phyloP scores from a whole-genome alignment of 2,113 vertebrate genomes.

The Symphodus melops region DNA sequence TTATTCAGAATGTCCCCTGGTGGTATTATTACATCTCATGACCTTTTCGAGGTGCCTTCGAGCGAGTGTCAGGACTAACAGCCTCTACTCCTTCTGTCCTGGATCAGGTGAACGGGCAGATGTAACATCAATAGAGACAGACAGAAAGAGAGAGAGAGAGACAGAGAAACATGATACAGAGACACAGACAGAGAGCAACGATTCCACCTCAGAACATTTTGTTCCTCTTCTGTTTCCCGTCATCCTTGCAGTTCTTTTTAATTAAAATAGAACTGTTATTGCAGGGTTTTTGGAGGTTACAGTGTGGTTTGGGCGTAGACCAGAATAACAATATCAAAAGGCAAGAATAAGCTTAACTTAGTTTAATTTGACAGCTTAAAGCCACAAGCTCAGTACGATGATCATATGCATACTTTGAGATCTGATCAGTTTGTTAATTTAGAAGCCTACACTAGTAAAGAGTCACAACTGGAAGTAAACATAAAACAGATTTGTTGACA shows the following conservation, averaged over 20 bases:
- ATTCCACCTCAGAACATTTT: constrained; percentile 22
- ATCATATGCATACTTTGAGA: not conserved
- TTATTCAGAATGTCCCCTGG: constrained; percentile 59
- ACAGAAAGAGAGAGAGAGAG: constrained; percentile 4
- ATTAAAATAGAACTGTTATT: not conserved
- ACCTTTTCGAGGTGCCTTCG: constrained; percentile 63
- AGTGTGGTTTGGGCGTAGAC: not conserved
- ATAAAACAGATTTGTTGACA: too few relatives aligned
- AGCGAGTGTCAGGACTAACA: constrained; percentile 57
- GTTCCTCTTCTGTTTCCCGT: constrained; percentile 29
- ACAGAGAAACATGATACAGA: constrained; percentile 10
- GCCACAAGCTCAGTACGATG: not conserved
- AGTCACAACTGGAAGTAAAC: too few relatives aligned
- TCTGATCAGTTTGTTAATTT: not conserved
- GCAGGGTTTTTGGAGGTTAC: not conserved
- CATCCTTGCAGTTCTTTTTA: not conserved
- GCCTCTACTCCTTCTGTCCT: constrained; percentile 25
- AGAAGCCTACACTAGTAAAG: not conserved
- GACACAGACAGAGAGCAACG: too few relatives aligned
- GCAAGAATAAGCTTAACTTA: not conserved
- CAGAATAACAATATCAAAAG: not conserved
- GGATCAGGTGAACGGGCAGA: constrained; percentile 45
- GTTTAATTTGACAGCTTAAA: not conserved
- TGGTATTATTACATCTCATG: constrained; percentile 54
- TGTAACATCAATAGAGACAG: constrained; percentile 7